Conservation (phyloP, 2,888 invertebrate species). For the Cheilosia soror region DNA sequence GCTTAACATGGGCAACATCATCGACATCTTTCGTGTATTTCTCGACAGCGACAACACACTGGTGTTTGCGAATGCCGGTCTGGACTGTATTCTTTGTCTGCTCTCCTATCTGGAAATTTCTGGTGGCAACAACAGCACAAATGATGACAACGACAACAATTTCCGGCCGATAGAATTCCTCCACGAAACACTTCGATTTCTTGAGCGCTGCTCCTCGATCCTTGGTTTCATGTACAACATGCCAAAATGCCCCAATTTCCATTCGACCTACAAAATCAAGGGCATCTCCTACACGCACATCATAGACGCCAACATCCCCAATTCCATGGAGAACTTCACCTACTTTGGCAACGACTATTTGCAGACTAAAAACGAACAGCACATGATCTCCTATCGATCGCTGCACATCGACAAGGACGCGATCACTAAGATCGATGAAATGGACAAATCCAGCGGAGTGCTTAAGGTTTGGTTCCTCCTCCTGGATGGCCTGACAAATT, state of each 20-base stretch:
- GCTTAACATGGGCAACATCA: slow-evolving; percentile 87
- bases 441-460: slow-evolving; percentile 92
- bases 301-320: slow-evolving; percentile 94
- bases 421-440: slow-evolving; percentile 84
- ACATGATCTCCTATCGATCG: slow-evolving; percentile 85
- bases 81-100: slow-evolving; percentile 96
- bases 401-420: slow-evolving; percentile 84
- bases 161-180: slow-evolving; percentile 84
- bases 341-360: slow-evolving; percentile 87
- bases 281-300: slow-evolving; percentile 91
- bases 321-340: slow-evolving; percentile 87
- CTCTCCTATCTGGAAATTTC: slow-evolving; percentile 86
- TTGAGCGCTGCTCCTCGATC: slow-evolving; percentile 94
- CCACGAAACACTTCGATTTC: slow-evolving; percentile 92
- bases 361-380: slow-evolving; percentile 87
- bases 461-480: slow-evolving; percentile 95
- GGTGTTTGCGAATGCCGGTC: slow-evolving; percentile 96
- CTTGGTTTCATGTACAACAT: slow-evolving; percentile 96
- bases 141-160: slow-evolving; percentile 84
- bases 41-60: slow-evolving; percentile 95
- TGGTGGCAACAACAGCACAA: slow-evolving; percentile 85
- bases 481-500: slow-evolving; percentile 93
- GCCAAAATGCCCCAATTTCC: slow-evolving; percentile 97
- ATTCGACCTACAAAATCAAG: slow-evolving; percentile 93
- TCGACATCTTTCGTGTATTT: slow-evolving; percentile 97